These are phyloP conservation scores for Siniperca knerii DNA, from an alignment of 2,113 vertebrate species.

Conservation along the genomic window DNA sequence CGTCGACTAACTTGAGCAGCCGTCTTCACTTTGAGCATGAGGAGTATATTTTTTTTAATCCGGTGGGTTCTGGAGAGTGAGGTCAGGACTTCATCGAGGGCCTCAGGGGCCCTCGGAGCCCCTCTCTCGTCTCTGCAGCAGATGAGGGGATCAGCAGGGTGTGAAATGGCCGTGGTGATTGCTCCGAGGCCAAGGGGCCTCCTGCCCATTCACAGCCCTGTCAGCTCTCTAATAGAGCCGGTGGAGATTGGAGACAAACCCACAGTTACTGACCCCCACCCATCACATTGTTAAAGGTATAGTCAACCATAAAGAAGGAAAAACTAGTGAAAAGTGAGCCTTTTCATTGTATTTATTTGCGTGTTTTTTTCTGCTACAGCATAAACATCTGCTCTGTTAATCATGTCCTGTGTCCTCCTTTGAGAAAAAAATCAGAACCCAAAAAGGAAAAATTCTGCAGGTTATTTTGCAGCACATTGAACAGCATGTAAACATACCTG, in stretches of 20 bases:
- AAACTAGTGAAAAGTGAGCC: slow-evolving; percentile 5
- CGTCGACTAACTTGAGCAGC: slow-evolving; percentile 19
- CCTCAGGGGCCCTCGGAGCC: slow-evolving; percentile 48
- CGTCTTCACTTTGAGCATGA: slow-evolving; percentile 37
- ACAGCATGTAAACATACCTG: no score
- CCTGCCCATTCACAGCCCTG: slow-evolving; percentile 70
- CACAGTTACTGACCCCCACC: slow-evolving; percentile 20
- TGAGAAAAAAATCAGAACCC: neutral
- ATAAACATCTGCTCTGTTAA: neutral
- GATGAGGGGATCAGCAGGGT: slow-evolving; percentile 74
- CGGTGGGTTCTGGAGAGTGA: slow-evolving; percentile 36
- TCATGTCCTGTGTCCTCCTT: neutral
- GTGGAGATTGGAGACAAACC: slow-evolving; percentile 57
- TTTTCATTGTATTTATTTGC: neutral
- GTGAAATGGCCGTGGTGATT: slow-evolving; percentile 77
- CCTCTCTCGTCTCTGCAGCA: slow-evolving; percentile 51
- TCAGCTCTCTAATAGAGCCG: slow-evolving; percentile 70
- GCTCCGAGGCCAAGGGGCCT: slow-evolving; percentile 67
- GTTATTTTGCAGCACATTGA: no score
- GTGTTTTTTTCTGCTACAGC: neutral
- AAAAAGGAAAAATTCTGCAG: neutral
- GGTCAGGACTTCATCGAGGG: slow-evolving; percentile 68
- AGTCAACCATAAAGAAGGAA: slow-evolving; percentile 9
- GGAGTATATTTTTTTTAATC: slow-evolving; percentile 50
- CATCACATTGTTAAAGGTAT: slow-evolving; percentile 38